Base-by-base conservation (phyloP, 1,140 invertebrate genomes). In the Trialeurodes vaporariorum region DNA sequence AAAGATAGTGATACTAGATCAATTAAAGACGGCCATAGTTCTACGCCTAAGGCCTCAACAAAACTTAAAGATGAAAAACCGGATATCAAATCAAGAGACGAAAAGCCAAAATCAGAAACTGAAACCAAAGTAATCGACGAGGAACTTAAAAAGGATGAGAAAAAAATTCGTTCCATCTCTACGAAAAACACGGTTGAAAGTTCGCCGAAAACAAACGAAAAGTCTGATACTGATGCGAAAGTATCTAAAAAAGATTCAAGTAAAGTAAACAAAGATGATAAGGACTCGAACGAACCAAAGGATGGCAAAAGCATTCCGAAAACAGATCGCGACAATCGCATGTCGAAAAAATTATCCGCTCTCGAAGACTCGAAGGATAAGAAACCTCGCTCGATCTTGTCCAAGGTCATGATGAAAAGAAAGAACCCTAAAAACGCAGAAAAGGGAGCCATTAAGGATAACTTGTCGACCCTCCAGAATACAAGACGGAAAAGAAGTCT, bases 401-500 rank as follows among this genome's bases (percentile, higher is more conserved):
- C 5, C 5, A 49, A 49, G 17, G 34, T 49, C 17, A 5, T 49
- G 17, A 49, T 49, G 34, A 49, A 49, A 17, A 49, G 34, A 49
- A 49, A 49, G 17, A 49, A 49, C 17, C 34, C 34, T 49, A 49
- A 49, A 49, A 49, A 17, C 34, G 34, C 34, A 9, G 34, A 17
- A 49, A 49, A 49, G 17, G 34, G 34, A 49, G 17, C 34, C 5
- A 17, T 49, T 5, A 49, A 49, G 17, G 34, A 49, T 49, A 5
- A 5, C 34, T 17, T 49, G 34, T 49, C 34, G 5, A 49, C 34
- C 34, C 34, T 49, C 17, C 60, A 23, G 34, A 25, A 58, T 25
- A 65, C 67, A 24, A 63, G 72, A 59, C 69, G 71, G 59, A 74
- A 72, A 64, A 66, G 72, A 66, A 61, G 68, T 1, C 66, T 74